Conservation (phyloP, 2,113 vertebrate species). For the Narcine bancroftii region DNA sequence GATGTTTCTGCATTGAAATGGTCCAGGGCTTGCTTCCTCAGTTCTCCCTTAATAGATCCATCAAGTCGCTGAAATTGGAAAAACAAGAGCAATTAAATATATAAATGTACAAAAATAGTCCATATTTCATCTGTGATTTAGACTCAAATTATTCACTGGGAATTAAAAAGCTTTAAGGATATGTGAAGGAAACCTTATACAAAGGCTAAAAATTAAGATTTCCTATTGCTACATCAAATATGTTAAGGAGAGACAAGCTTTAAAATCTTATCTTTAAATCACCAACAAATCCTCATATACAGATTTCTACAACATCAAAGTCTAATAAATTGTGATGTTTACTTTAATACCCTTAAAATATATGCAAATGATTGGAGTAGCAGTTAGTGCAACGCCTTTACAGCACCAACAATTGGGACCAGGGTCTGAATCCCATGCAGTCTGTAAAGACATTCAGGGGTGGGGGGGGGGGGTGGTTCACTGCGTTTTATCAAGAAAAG, state of each 20-base stretch:
- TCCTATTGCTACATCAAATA: not conserved
- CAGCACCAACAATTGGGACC: no score
- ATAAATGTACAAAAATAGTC: no score
- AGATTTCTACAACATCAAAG: not conserved
- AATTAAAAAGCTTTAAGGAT: no score
- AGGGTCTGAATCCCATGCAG: no score
- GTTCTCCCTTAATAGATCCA: slow-evolving; percentile 93
- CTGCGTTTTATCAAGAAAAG: no score
- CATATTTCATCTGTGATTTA: not conserved
- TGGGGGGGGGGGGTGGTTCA: no score
- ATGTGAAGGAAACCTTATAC: not conserved
- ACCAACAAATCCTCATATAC: not conserved
- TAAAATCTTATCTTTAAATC: not conserved
- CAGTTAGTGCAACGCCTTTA: no score
- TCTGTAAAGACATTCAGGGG: no score
- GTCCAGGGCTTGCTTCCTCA: slow-evolving; percentile 92
- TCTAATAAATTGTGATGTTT: not conserved
- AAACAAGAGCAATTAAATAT: slow-evolving; percentile 15
- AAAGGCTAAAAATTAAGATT: not conserved
- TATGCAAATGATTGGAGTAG: not conserved
- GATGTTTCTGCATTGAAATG: slow-evolving; percentile 97
- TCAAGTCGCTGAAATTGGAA: slow-evolving; percentile 75
- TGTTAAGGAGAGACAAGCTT: not conserved
- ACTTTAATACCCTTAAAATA: slow-evolving; percentile 18
- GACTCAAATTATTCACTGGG: not conserved